Evolutionary conservation across 2,888 invertebrate species (phyloP).

Genomic region (Margaritifera margaritifera): DNA sequence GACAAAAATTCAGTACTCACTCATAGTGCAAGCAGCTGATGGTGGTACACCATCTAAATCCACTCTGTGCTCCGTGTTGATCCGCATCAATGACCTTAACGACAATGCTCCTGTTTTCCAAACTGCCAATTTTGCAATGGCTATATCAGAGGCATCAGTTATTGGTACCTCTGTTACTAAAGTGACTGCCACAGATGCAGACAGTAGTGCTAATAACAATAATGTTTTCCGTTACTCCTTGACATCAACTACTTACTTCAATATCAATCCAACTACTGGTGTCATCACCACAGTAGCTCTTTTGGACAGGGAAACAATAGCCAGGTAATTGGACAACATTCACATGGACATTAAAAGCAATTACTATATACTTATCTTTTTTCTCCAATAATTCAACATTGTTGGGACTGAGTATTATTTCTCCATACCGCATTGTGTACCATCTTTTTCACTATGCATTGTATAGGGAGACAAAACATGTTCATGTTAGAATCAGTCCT

Average conservation of each 20-base stretch:
- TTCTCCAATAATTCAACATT: neutral
- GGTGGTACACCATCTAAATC: constrained; percentile 42
- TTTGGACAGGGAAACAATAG: constrained; percentile 54
- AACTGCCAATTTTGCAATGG: constrained; percentile 36
- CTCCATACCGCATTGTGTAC: neutral
- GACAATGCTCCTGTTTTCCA: constrained; percentile 54
- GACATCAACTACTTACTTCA: constrained; percentile 34
- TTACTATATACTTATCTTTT: too few relatives aligned
- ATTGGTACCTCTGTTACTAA: constrained; percentile 47
- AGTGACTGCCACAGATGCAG: constrained; percentile 48
- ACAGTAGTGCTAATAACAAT: constrained; percentile 54
- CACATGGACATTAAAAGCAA: neutral
- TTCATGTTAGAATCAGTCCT: too few relatives aligned
- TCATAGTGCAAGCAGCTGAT: constrained; percentile 53
- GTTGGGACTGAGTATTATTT: too few relatives aligned
- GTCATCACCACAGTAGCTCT: constrained; percentile 37
- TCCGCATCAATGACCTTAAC: constrained; percentile 53
- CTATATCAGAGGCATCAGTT: constrained; percentile 41
- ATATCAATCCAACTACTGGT: constrained; percentile 44
- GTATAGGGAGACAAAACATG: too few relatives aligned
- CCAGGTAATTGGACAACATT: constrained; percentile 32
- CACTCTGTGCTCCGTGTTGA: constrained; percentile 39
- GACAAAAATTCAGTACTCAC: constrained; percentile 35
- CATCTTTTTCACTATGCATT: neutral
- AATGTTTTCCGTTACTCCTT: constrained; percentile 48